Evolutionary conservation across 2,113 vertebrate genomes (phyloP), one percentile per base, ranked within the genome.

Genomic region (Platichthys flesus): DNA sequence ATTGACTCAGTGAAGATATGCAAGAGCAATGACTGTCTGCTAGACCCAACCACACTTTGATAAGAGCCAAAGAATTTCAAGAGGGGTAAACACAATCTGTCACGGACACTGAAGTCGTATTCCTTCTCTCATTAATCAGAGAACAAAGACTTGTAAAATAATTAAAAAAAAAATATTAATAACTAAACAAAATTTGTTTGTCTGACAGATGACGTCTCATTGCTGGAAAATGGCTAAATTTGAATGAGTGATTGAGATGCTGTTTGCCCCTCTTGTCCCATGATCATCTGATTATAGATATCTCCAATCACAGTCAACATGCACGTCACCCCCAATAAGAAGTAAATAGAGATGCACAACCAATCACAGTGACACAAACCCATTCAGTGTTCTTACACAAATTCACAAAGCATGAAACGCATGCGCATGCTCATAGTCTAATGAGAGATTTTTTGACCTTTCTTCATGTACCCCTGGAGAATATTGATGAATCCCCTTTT

Each of bases 401-500:
- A 81, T 51, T 67, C 61, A 72, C 75, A 75, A 47, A 60, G 45
- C 31, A 23, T 40, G 65, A 71, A 28, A 42, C 52, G 62, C 58
- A 15, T 79, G 64, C 71, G 55, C 81, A 83, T 84, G 68, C 79
- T 71, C 75, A 52, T 42, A 78, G 80, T 63, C 70, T 93, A 94
- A 93, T 93, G 91, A 94, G 89, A 91, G 73, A 90, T 24, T 88
- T 88, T 91, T 82, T 92, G 92, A 94, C 93, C 94, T 94, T 93
- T 94, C 85, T 87, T 81, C 56, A 62, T 82, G 74, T 83, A 89
- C 90, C 94, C 89, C 91, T 84, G 79, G 91, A 94, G 93, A 93
- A 93, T 93, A 93, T 92, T 93, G 91, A 94, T 94, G 90, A 93
- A 94, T 93, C 86, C 89, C 81, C 81, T 81, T 93, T 93, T 93